A percentile compares a stretch with the other conserved stretches of the same genome.
Conservation (phyloP, 2,888 invertebrate species). For the Congeria kusceri region DNA sequence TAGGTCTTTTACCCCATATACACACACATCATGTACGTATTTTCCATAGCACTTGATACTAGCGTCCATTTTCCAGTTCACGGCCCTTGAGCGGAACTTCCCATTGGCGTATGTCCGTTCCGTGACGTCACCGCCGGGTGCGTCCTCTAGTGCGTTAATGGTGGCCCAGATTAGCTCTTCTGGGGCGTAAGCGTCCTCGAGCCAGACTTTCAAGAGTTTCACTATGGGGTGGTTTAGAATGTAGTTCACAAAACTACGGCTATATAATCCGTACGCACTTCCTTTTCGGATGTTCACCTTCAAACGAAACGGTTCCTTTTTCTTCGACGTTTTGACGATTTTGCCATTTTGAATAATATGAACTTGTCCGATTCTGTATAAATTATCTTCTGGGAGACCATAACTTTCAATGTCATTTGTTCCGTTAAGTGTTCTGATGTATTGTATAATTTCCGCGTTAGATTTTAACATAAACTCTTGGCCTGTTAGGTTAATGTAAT, state of each 20-base stretch:
- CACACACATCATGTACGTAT: constrained; percentile 70
- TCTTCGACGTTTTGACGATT: constrained; percentile 49
- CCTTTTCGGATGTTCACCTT: constrained; percentile 74
- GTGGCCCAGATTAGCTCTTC: constrained; percentile 84
- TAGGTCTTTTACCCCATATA: constrained; percentile 75
- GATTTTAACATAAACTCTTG: constrained; percentile 83
- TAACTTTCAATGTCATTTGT: constrained; percentile 81
- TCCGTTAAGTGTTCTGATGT: constrained; percentile 81
- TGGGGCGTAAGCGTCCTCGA: constrained; percentile 79
- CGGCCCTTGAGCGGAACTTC: constrained; percentile 69
- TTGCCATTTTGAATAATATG: constrained; percentile 41
- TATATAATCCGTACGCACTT: constrained; percentile 80
- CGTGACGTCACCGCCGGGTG: constrained; percentile 72
- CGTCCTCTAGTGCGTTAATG: constrained; percentile 74
- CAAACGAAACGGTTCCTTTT: constrained; percentile 57
- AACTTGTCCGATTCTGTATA: constrained; percentile 54
- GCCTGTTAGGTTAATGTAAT: constrained; percentile 83
- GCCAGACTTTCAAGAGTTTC: constrained; percentile 76
- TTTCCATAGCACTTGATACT: constrained; percentile 63
- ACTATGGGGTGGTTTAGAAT: constrained; percentile 69
- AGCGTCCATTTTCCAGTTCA: constrained; percentile 72
- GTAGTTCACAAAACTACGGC: constrained; percentile 78
- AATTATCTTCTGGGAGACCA: constrained; percentile 29
- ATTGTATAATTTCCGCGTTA: constrained; percentile 82
- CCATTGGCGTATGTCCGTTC: constrained; percentile 30